phyloP scores from a whole-genome alignment of 2,797 vertebrate genomes.

The Ctenopoma kingsleyae region DNA sequence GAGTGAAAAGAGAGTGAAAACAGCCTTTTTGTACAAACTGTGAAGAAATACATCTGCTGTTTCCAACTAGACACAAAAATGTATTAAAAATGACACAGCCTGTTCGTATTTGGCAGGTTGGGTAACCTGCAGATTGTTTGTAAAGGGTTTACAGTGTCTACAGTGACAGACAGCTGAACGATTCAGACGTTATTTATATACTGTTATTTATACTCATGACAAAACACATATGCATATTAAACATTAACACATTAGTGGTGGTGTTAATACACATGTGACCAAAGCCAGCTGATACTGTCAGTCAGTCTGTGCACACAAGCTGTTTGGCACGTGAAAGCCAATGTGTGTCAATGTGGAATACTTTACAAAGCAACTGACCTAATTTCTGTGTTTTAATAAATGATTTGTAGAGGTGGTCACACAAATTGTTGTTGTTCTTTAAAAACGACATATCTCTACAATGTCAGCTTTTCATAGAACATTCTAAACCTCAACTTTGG shows the following conservation, averaged over 20 bases:
- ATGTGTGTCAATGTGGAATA: background rate
- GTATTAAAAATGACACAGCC: slow-evolving; percentile 8
- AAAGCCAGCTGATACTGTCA: no score
- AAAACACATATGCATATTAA: background rate
- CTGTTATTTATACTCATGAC: background rate
- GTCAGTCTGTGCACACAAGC: no score
- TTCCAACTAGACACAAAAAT: background rate
- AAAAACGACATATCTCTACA: no score
- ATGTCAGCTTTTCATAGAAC: no score
- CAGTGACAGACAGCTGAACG: background rate
- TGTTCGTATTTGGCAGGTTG: background rate
- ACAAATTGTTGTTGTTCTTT: no score
- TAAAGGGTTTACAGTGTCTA: background rate
- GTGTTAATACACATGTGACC: background rate
- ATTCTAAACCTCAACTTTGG: no score
- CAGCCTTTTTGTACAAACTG: background rate
- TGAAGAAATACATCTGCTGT: background rate
- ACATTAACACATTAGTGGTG: background rate
- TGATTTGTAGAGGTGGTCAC: background rate
- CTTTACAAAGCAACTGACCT: background rate
- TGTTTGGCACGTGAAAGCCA: background rate
- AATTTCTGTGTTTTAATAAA: background rate
- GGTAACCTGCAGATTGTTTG: background rate
- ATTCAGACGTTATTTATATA: slow-evolving; percentile 6
- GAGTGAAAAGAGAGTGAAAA: slow-evolving; percentile 20